Conservation (phyloP, 2,888 invertebrate genomes). For the Drosophila suboccidentalis region DNA sequence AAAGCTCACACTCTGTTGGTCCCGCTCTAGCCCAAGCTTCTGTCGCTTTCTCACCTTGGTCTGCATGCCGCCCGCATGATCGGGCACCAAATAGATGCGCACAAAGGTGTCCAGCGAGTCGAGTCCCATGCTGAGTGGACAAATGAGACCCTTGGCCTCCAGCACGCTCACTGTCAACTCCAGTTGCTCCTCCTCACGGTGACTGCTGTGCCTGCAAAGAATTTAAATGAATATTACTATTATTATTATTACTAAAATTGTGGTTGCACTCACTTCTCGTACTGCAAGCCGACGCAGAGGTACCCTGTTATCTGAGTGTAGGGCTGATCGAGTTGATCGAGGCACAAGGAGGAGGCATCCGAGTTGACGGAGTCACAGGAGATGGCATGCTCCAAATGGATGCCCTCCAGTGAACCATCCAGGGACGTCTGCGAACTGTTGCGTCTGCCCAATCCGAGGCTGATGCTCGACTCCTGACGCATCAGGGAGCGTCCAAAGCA, state of each 20-base stretch:
- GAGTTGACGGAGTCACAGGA: conserved; percentile 94
- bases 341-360: conserved; percentile 89
- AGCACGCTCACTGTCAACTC: conserved; percentile 89
- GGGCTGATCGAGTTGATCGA: conserved; percentile 90
- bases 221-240: too few relatives aligned
- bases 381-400: conserved; percentile 87
- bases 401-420: conserved; percentile 82
- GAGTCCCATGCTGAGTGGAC: conserved; percentile 87
- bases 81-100: conserved; percentile 91
- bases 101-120: conserved; percentile 91
- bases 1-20: not conserved
- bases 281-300: conserved; percentile 91
- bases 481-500: conserved; percentile 81
- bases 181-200: conserved; percentile 78
- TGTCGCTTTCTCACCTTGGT: conserved; percentile 86
- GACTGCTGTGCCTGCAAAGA: conserved; percentile 73
- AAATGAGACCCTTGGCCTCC: conserved; percentile 91
- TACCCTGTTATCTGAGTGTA: conserved; percentile 91
- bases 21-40: not conserved
- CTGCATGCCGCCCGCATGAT: conserved; percentile 89
- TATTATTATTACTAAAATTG: too few relatives aligned
- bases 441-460: conserved; percentile 79
- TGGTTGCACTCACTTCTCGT: conserved; percentile 89
- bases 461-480: conserved; percentile 82
- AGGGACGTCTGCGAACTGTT: conserved; percentile 84